These are phyloP conservation scores for Octonoba sinensis DNA, from an alignment of 2,888 invertebrate genomes.

Conservation along the genomic window DNA sequence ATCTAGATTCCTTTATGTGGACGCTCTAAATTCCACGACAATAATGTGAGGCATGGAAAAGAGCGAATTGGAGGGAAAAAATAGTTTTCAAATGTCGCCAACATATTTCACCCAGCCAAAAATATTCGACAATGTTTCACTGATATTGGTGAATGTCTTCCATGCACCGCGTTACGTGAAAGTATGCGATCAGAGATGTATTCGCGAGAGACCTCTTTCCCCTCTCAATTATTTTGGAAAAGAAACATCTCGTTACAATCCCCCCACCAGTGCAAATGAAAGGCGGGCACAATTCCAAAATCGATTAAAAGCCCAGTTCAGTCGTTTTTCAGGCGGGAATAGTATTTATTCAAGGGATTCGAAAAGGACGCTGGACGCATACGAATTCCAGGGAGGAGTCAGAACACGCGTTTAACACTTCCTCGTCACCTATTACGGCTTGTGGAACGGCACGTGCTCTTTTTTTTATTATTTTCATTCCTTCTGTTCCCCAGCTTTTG, in stretches of 20 bases:
- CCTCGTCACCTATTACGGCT: conserved; percentile 17
- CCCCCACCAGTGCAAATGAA: conserved; percentile 42
- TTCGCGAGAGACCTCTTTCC: too few relatives aligned
- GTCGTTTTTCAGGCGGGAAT: conserved; percentile 42
- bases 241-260: conserved; percentile 15
- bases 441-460: background rate
- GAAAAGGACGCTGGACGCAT: conserved; percentile 28
- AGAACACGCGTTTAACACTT: conserved; percentile 50
- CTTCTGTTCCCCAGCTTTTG: background rate
- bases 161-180: too few relatives aligned
- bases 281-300: conserved; percentile 54
- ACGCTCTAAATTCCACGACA: too few relatives aligned
- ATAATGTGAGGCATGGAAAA: too few relatives aligned
- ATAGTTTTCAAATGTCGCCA: too few relatives aligned
- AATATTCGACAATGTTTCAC: too few relatives aligned
- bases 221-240: too few relatives aligned
- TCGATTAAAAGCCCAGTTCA: conserved; percentile 51
- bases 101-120: too few relatives aligned
- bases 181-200: too few relatives aligned
- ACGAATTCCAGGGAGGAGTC: conserved; percentile 46
- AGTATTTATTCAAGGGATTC: conserved; percentile 42
- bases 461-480: background rate
- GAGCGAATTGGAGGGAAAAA: too few relatives aligned
- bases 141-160: too few relatives aligned
- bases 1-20: too few relatives aligned